These are phyloP conservation scores for Eriosoma lanigerum DNA, from an alignment of 1,140 invertebrate genomes.

Conservation along the genomic window DNA sequence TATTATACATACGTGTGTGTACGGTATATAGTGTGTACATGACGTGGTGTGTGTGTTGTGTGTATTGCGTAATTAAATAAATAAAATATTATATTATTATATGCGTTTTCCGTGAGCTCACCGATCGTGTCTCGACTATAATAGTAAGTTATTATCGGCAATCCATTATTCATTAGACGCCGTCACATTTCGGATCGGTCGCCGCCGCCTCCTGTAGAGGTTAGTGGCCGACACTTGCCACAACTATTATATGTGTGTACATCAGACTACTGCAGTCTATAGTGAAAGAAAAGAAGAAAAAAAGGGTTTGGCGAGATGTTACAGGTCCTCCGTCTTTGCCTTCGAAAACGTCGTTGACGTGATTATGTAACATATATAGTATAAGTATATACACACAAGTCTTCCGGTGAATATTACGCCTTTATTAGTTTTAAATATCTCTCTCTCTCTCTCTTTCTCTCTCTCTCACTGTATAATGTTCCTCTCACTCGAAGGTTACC, in stretches of 20 bases:
- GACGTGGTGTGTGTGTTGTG: not conserved
- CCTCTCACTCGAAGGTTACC: not conserved
- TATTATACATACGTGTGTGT: not conserved
- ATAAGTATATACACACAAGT: not conserved
- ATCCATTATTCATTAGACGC: constrained; percentile 38
- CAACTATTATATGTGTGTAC: no score
- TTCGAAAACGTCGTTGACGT: constrained; percentile 14
- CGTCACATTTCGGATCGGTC: constrained; percentile 23
- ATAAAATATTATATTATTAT: not conserved
- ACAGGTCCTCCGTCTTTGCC: not conserved
- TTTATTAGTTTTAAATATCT: constrained; percentile 2
- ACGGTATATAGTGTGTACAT: not conserved
- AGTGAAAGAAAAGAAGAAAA: not conserved
- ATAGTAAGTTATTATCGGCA: constrained; percentile 20
- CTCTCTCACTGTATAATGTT: not conserved
- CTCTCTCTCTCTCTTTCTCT: not conserved
- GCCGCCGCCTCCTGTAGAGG: constrained; percentile 3
- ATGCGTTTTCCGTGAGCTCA: constrained; percentile 22
- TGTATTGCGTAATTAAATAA: constrained; percentile 6
- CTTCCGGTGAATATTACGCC: constrained; percentile 3
- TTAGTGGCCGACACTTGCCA: not conserved
- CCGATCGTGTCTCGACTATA: constrained; percentile 19
- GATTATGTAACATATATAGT: not conserved
- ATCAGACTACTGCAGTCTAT: no score
- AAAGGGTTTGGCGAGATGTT: constrained; percentile 26